These are phyloP conservation scores for Paracentrotus lividus DNA, from an alignment of 53 echinoderm and acorn worm genomes.

Conservation along the genomic window DNA sequence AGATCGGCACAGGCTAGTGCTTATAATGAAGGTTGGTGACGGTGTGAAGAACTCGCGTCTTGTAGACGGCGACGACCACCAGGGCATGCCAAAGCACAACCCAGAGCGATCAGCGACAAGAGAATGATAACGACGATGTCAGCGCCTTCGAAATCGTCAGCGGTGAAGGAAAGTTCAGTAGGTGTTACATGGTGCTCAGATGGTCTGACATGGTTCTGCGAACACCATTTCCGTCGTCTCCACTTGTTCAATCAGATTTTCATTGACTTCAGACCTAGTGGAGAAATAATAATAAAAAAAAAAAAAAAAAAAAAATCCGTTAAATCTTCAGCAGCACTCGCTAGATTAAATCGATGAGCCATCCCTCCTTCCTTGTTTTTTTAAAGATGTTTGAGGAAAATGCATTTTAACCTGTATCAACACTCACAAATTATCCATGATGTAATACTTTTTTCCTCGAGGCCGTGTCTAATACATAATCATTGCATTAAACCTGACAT, in stretches of 20 bases:
- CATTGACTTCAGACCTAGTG: background rate
- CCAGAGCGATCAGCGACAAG: conserved; percentile 49
- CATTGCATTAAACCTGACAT: no score
- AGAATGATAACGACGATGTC: conserved; percentile 61
- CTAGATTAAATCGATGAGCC: no score
- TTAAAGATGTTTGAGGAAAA: no score
- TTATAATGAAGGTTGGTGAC: conserved; percentile 84
- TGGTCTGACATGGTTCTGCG: conserved; percentile 13
- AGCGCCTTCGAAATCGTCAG: background rate
- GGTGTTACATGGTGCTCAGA: background rate
- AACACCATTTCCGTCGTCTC: background rate
- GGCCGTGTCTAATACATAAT: no score
- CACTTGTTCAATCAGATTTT: background rate
- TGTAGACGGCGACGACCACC: conserved; percentile 64
- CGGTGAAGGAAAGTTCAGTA: background rate
- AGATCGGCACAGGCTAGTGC: conserved; percentile 79
- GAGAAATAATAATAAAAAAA: no score
- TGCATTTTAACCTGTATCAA: no score
- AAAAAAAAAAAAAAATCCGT: no score
- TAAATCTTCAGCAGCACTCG: no score
- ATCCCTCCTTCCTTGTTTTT: no score
- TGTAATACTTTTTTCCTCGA: no score
- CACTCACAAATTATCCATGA: no score
- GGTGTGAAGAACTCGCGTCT: conserved; percentile 68
- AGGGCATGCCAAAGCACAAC: conserved; percentile 70